Base-by-base conservation (phyloP, 2,797 vertebrate species). In the Pseudopleuronectes americanus region DNA sequence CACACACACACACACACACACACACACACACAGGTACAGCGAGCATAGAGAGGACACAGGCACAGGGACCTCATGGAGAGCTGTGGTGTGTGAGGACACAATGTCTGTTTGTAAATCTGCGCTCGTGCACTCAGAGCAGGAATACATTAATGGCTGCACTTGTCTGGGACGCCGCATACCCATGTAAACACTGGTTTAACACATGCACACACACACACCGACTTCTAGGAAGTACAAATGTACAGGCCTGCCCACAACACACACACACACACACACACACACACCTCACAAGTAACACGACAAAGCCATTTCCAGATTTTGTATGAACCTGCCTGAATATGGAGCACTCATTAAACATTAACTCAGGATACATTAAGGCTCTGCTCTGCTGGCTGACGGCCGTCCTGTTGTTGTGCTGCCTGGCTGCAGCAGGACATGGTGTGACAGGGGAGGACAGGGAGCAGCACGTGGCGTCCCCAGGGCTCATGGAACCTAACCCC, bases 301-400 rank as follows among this genome's bases (percentile, higher is more conserved):
- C 90, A 92, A 92, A 93, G 85, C 92, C 90, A 93, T 94, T 94
- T 93, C 85, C 90, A 76, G 74, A 43, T 87, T 89, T 90, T 72
- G 67, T 85, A 84, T 74, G 76, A 81, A 81, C 68, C 83, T 62
- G 85, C 80, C 75, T 84, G 87, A 91, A 90, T 90, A 85, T 54
- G 85, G 68, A 77, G 71, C 54, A 10, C 88, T 90, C 91, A 94
- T 95, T 90, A 95, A 95, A 94, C 87, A 92, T 95, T 94, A 91
- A 92, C 84, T 78, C 28, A 0, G 77, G 83, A 47, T 80, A 74
- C 91, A 92, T 92, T 92, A 92, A 85, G 71, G 81, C 31, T 56
- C 28, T 5, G 65, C 74, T 64, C 76, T 33, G 65, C 71, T 71
- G 70, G 75, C 58, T 69, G 80, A 55, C 19, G 48, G 49, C 65